Evolutionary conservation across 2,888 invertebrate genomes (phyloP), one percentile per base, ranked within the genome.

Genomic region (Lithophane socia): DNA sequence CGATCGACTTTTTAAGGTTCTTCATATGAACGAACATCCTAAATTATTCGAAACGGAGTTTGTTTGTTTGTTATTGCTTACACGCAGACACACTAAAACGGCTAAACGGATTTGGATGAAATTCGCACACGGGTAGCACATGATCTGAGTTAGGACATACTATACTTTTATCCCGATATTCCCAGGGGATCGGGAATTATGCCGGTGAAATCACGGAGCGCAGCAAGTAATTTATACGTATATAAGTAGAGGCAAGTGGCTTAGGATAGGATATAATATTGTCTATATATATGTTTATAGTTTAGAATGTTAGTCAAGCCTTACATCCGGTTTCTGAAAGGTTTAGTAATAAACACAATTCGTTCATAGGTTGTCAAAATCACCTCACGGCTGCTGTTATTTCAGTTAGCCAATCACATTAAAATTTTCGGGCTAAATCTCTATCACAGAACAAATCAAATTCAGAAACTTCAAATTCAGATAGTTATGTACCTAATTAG

Each of bases 341-440:
- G 21, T 10, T 21, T 18, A 44, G 9, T 12, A n/a, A 52, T 61
- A 21, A 21, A 56, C 24, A 16, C 10, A 60, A 61, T 29, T 16
- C 5, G 10, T 18, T 37, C 9, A 21, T 12, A 54, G 8, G 44
- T 44, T 54, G 7, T 12, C 21, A 42, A 52, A 61, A 47, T 16
- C 37, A n/a, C 9, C 9, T 37, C n/a, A 37, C 47, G 7, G 1
- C 47, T 13, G 13, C 12, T 58, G 18, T 18, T n/a, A 29, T 52
- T 52, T n/a, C 13, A 58, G 16, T 42, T n/a, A 42, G 24, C 58
- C 42, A 67, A 78, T 68, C 13, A 68, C 49, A 29, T 37, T 18
- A 4, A 49, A 24, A 44, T 10, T 18, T 9, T 61, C 0, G 2
- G 61, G 2, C 18, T 37, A n/a, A 76, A 24, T 13, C 37, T 37